Evolutionary conservation across 2,797 vertebrate genomes (phyloP), one percentile per base, ranked within the genome.

Genomic region (Siniperca scherzeri): DNA sequence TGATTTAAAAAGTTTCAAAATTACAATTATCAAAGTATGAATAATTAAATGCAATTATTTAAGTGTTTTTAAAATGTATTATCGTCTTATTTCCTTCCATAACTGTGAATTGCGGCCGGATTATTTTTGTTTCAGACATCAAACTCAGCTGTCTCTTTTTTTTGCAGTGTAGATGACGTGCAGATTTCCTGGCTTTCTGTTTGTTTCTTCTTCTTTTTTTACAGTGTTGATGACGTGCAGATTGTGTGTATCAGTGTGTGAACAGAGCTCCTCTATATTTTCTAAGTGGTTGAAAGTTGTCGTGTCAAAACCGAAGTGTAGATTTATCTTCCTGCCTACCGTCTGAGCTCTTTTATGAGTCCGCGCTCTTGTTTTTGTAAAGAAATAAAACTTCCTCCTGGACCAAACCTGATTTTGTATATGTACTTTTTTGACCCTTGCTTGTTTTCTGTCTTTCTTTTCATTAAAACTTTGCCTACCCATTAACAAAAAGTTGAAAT

Each of bases 181-280:
- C 56, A 19, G 22, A 36, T 44, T 42, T 30, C 3, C 48, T 27
- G 65, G 19, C 19, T 27, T 27, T 1, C 5, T 55, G 4, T 27
- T 57, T 16, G 1, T 57, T 30, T 40, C n/a, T 77, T 76, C n/a
- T n/a, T n/a, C n/a, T 13, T 30, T 62, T 72, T 57, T 56, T 55
- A 83, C 65, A 38, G 74, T 84, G 76, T 19, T 61, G 27, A 70
- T 80, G 86, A 67, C 0, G 36, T 90, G 74, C 84, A 70, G 78
- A 25, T 70, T 56, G 59, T 76, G 68, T 84, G 81, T 76, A 46
- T 80, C 67, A 19, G 71, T 81, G 77, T 77, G 83, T 80, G 80
- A 85, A 52, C 81, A 82, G 70, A 90, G 86, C 82, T 88, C 78
- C 46, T 88, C 72, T 89, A 82, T 81, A 81, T 87, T 89, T 85